Base-by-base conservation (phyloP, 2,797 vertebrate genomes). In the Telmatherina bonti region DNA sequence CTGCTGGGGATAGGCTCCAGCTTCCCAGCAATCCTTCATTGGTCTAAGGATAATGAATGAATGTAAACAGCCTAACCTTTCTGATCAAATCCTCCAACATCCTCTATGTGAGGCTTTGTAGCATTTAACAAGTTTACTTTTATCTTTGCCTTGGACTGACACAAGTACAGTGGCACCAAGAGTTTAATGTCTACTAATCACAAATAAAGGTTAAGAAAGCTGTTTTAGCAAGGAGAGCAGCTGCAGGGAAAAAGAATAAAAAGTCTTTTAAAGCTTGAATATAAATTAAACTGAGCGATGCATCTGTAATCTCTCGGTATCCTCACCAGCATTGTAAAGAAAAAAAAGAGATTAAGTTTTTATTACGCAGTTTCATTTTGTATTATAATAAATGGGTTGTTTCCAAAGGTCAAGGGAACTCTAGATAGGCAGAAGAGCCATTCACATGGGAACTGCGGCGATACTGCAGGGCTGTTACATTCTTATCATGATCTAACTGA, bases 401-500 rank as follows among this genome's bases (percentile, higher is more conserved):
- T 76, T 65, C 53, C 16, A 76, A 76, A 76, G 38, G 73, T 59
- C 62, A 59, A 36, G 2, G 0, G 22, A 66, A 56, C 29, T 59
- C 31, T 13, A 55, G 41, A 71, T 31, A 56, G 38, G 62, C 47
- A 71, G 68, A 33, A 52, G 30, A 52, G 43, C 45, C 33, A 49
- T 57, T 66, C 35, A 56, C 22, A 35, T 24, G 54, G 59, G 52
- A 49, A 29, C 52, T 31, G 49, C n/a, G 7, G 29, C 10, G 16
- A 53, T 5, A 15, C 58, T 52, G 45, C 54, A 36, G 54, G 45
- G 53, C 53, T 68, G 43, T 51, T 41, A 47, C 64, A 22, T 60
- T 33, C 27, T 73, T 66, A 54, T 54, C 49, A 16, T 43, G 62
- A 72, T 73, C 62, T 30, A 65, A 24, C 29, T 72, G 54, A 72